phyloP scores from a whole-genome alignment of 2,113 vertebrate species.

The Urocitellus parryii region DNA sequence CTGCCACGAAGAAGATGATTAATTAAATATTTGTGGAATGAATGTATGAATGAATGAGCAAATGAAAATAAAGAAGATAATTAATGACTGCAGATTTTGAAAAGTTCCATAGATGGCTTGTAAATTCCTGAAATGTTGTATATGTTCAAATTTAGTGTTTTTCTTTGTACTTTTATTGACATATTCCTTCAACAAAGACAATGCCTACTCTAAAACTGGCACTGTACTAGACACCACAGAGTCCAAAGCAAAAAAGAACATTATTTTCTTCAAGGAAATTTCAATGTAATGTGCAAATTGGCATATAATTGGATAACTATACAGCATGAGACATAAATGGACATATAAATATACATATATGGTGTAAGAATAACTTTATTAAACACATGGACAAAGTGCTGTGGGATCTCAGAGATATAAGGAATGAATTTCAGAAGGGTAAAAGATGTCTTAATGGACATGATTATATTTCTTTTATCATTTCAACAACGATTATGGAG shows the following conservation, averaged over 20 bases:
- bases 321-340: not conserved
- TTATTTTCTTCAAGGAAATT: not conserved
- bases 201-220: not conserved
- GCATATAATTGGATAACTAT: not conserved
- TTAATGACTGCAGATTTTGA: not conserved
- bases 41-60: not conserved
- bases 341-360: not conserved
- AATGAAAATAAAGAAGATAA: not conserved
- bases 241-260: not conserved
- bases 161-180: not conserved
- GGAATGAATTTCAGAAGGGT: not conserved
- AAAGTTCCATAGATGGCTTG: not conserved
- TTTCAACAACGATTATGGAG: slow-evolving; percentile 6
- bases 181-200: not conserved
- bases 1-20: too few species aligned
- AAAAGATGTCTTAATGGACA: not conserved
- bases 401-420: not conserved
- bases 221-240: not conserved
- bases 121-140: not conserved
- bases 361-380: not conserved
- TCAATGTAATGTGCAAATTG: not conserved
- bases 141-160: not conserved
- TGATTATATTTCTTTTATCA: not conserved
- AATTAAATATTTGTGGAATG: not conserved
- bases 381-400: not conserved